Percentiles rank a stretch among this genome's conserved stretches.
Evolutionary conservation across 2,113 vertebrate genomes (phyloP).

Genomic region (Opisthocomus hoazin): DNA sequence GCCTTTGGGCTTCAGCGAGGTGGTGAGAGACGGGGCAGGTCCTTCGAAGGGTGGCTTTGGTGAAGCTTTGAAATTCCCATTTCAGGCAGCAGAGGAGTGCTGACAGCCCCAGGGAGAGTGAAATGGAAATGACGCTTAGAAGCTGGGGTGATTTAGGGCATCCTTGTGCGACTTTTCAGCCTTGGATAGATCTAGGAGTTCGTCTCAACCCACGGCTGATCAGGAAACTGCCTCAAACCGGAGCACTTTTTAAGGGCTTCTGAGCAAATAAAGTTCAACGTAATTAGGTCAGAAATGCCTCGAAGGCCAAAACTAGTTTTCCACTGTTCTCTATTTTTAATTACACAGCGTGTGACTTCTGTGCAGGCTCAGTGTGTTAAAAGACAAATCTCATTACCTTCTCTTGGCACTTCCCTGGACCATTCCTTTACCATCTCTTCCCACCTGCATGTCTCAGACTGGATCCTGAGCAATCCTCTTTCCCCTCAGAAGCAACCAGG

Average conservation of each 20-base stretch:
- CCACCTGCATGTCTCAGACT: background rate
- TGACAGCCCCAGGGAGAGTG: background rate
- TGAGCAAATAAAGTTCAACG: conserved; percentile 42
- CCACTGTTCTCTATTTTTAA: conserved; percentile 54
- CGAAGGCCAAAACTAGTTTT: conserved; percentile 52
- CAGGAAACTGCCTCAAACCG: conserved; percentile 7
- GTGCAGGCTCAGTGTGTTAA: background rate
- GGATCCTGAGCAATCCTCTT: background rate
- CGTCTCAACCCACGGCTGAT: background rate
- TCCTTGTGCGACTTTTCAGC: background rate
- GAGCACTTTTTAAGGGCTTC: conserved; percentile 41
- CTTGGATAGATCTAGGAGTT: background rate
- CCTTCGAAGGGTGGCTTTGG: background rate
- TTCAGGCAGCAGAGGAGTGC: background rate
- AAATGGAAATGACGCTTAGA: background rate
- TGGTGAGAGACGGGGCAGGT: background rate
- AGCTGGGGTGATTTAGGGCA: background rate
- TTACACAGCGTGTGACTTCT: conserved; percentile 21
- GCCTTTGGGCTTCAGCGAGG: background rate
- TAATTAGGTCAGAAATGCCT: conserved; percentile 65
- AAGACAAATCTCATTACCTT: background rate
- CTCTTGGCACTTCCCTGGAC: background rate
- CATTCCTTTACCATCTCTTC: background rate
- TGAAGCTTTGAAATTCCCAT: background rate
- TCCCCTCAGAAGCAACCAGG: background rate